phyloP scores from a whole-genome alignment of 2,797 vertebrate genomes.

The Macroramphosus scolopax region DNA sequence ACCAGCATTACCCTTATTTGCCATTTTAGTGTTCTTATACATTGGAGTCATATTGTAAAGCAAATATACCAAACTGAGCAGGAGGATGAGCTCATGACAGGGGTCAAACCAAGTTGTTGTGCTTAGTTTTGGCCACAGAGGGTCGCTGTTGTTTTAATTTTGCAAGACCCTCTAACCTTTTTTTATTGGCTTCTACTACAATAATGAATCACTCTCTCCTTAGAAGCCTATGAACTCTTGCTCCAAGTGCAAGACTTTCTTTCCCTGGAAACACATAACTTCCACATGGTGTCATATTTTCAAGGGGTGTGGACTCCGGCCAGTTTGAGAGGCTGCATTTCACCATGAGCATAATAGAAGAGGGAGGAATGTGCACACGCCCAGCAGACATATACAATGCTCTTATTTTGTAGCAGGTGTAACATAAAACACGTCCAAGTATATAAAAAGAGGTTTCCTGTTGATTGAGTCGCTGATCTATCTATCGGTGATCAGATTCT shows the following conservation, averaged over 20 bases:
- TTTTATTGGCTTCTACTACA: too few relatives aligned
- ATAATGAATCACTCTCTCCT: background rate
- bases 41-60: background rate
- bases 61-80: background rate
- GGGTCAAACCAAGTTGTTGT: background rate
- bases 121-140: conserved; percentile 32
- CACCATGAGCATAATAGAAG: conserved; percentile 2
- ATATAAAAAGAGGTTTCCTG: too few relatives aligned
- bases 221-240: too few relatives aligned
- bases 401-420: too few relatives aligned
- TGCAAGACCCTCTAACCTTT: too few relatives aligned
- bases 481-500: too few relatives aligned
- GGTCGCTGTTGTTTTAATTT: conserved; percentile 12
- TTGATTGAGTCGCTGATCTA: too few relatives aligned
- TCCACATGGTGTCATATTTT: conserved; percentile 41
- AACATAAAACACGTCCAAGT: too few relatives aligned
- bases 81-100: too few relatives aligned
- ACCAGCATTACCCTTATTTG: too few relatives aligned
- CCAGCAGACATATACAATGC: conserved; percentile 5
- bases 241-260: too few relatives aligned
- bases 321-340: conserved; percentile 16
- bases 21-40: too few relatives aligned
- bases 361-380: conserved; percentile 19
- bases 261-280: conserved; percentile 18
- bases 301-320: conserved; percentile 37